Base-by-base conservation (phyloP, 2,113 vertebrate genomes). In the Butorides virescens region DNA sequence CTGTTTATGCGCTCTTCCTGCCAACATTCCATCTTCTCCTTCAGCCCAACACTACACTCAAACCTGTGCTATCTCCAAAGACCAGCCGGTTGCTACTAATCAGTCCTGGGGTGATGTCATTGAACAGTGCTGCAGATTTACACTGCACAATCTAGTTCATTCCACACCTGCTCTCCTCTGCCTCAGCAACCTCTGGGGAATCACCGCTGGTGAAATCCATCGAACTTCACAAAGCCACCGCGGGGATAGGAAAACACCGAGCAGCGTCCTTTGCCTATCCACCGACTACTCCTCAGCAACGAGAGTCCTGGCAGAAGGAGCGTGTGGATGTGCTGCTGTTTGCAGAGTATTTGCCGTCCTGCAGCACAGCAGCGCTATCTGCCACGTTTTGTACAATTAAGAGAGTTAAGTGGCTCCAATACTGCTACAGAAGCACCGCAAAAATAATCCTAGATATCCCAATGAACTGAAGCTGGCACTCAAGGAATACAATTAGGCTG, bases 211-310 rank as follows among this genome's bases (percentile, higher is more conserved):
- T 56, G 77, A 92, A 94, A 85, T 15, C 27, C 44, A 67, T 12
- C 1, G 0, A 1, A 7, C 2, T 1, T 39, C 68, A 42, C 32
- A 84, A 61, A 81, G 44, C 7, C 10, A 30, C 21, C 0, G 9
- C 2, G 8, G 13, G 26, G 34, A 58, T 22, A 80, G 6, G 36
- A 75, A 66, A 73, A 53, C 12, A 55, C 18, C 15, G 10, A 77
- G 52, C 18, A 80, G 27, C 21, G 53, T 30, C 32, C 47, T 83
- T 59, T 72, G 47, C 81, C 29, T 17, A 16, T 34, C 9, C 29
- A 46, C 27, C 63, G 63, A 26, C 18, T 20, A 55, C 32, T 11
- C 37, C 53, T 78, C 61, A 61, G 25, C 63, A 77, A 46, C 0
- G 0, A 44, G 15, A 50, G 17, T 29, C n/a, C 29, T 50, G 49